A percentile compares a stretch with the other conserved stretches of the same genome.
These are phyloP conservation scores for Heliocidaris erythrogramma DNA, from an alignment of 35 echinoderm and acorn worm species.

Conservation along the genomic window DNA sequence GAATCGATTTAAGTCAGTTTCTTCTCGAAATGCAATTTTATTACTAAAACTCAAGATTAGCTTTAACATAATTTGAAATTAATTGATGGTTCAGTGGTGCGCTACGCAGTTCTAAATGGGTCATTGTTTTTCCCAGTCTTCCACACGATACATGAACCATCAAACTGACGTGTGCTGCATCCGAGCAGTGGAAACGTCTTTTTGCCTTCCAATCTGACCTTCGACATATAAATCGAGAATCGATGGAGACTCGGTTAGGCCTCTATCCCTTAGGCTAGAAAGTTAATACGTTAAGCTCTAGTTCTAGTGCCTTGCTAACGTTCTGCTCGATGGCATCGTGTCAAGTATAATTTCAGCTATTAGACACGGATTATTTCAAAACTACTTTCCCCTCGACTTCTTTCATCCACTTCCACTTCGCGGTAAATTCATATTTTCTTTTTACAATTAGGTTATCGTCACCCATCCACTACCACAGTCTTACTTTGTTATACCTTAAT, in stretches of 20 bases:
- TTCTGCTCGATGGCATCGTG: not conserved
- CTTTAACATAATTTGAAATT: too few species aligned
- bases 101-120: too few species aligned
- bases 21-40: too few species aligned
- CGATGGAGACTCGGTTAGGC: not conserved
- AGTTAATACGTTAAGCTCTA: slow-evolving; percentile 50
- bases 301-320: slow-evolving; percentile 35
- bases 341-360: not conserved
- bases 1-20: too few species aligned
- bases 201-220: slow-evolving; percentile 6
- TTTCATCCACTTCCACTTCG: not conserved
- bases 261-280: slow-evolving; percentile 15
- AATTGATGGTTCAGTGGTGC: too few species aligned
- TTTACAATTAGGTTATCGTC: too few species aligned
- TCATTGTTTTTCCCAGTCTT: too few species aligned
- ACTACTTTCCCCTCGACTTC: not conserved
- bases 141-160: not conserved
- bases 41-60: too few species aligned
- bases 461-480: too few species aligned
- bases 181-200: not conserved
- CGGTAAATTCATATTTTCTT: not conserved
- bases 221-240: slow-evolving; percentile 48
- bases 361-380: slow-evolving; percentile 4
- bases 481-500: too few species aligned
- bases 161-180: not conserved